Conservation (phyloP, 2,797 vertebrate species). For the Meda fulgida region DNA sequence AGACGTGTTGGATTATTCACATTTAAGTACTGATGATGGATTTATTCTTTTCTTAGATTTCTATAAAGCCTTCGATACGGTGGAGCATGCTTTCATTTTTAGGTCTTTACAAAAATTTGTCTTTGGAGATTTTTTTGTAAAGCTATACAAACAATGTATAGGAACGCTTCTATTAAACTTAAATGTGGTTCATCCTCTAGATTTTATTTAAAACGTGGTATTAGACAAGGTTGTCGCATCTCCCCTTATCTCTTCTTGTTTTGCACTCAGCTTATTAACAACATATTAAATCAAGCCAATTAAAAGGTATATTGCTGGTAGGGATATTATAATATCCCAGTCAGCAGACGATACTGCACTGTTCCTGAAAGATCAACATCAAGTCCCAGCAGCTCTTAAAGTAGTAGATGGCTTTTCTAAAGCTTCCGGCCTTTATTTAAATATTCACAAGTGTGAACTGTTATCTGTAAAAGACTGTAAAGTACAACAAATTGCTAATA, state of each 20-base stretch:
- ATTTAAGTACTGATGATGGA: too few species aligned
- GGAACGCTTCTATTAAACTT: background rate
- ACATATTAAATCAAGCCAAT: background rate
- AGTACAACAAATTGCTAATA: too few species aligned
- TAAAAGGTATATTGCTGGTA: background rate
- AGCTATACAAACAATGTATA: background rate
- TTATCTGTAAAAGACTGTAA: too few species aligned
- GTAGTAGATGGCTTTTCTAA: too few species aligned
- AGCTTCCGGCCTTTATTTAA: too few species aligned
- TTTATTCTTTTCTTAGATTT: too few species aligned
- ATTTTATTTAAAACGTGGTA: background rate
- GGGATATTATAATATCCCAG: background rate
- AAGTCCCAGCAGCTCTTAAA: too few species aligned
- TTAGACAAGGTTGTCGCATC: background rate
- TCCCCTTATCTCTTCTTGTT: background rate
- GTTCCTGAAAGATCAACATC: background rate
- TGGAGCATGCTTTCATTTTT: too few species aligned
- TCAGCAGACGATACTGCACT: background rate
- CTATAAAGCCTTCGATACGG: too few species aligned
- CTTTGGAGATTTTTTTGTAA: background rate
- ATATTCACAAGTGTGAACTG: too few species aligned
- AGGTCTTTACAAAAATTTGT: background rate
- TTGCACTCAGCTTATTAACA: background rate
- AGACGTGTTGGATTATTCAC: too few species aligned
- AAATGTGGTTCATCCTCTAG: background rate